These are phyloP conservation scores for Yponomeuta evonymella DNA, from an alignment of 2,888 invertebrate species.

Conservation along the genomic window DNA sequence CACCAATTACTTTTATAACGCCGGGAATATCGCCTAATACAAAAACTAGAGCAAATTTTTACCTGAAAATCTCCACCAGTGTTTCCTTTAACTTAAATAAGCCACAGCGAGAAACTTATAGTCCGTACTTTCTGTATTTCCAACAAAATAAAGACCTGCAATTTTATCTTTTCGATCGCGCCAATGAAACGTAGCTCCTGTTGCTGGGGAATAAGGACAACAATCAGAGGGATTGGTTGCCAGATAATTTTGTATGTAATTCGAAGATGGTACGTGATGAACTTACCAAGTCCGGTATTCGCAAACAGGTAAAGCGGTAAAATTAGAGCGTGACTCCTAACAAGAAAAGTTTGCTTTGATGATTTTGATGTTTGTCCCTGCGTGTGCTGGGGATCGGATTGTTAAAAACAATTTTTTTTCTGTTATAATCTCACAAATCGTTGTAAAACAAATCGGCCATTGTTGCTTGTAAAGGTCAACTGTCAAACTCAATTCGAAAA, in stretches of 20 bases:
- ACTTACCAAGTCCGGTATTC: background rate
- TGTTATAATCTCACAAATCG: too few species aligned
- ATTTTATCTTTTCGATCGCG: background rate
- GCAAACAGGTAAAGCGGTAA: conserved; percentile 1
- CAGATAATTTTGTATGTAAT: background rate
- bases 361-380: background rate
- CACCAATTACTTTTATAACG: background rate
- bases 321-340: background rate
- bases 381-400: too few species aligned
- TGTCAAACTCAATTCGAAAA: too few species aligned
- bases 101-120: background rate
- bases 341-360: background rate
- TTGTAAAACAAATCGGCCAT: too few species aligned
- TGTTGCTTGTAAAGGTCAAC: too few species aligned
- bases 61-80: background rate
- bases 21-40: background rate
- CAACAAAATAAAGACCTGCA: background rate
- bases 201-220: background rate
- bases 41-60: background rate
- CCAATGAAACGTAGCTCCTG: background rate
- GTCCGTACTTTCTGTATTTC: background rate
- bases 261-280: conserved; percentile 1
- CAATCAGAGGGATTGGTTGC: background rate
- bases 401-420: background rate
- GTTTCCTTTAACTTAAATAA: background rate